phyloP scores from a whole-genome alignment of 1,140 invertebrate species.

The Atta colombica region DNA sequence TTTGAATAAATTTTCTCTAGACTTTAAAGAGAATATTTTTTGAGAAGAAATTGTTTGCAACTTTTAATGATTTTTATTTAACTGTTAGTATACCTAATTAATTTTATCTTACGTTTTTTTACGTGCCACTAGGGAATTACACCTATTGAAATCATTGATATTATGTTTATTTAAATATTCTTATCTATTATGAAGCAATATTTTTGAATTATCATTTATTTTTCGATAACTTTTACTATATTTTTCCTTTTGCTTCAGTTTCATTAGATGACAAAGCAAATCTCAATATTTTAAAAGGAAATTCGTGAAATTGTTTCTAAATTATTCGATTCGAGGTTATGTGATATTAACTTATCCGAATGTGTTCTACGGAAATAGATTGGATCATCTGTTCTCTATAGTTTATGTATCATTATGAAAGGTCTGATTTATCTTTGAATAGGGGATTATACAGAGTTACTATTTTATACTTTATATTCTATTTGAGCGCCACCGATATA shows the following conservation, averaged over 20 bases:
- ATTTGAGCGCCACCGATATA: conserved; percentile 6
- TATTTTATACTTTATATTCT: conserved; percentile 29
- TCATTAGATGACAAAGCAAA: not conserved
- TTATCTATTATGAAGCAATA: not conserved
- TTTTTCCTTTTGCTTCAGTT: not conserved
- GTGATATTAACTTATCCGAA: conserved; percentile 43
- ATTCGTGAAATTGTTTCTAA: not conserved
- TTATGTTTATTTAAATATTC: not conserved
- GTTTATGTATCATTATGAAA: conserved; percentile 2
- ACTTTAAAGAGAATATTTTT: not conserved
- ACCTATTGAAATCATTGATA: not conserved
- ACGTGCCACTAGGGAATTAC: not conserved
- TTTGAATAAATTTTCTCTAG: not conserved
- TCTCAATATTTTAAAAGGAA: conserved; percentile 13
- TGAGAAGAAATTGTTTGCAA: not conserved
- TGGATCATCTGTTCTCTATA: conserved; percentile 34
- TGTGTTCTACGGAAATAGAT: conserved; percentile 20
- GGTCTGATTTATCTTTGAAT: conserved; percentile 51
- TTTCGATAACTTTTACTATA: not conserved
- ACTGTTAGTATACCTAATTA: not conserved
- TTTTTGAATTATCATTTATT: not conserved
- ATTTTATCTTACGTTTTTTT: not conserved
- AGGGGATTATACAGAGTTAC: not conserved
- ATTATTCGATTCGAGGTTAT: conserved; percentile 13
- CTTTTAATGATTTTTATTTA: not conserved